Evolutionary conservation across 1,140 invertebrate species (phyloP).

Genomic region (Bombus difficillimus): DNA sequence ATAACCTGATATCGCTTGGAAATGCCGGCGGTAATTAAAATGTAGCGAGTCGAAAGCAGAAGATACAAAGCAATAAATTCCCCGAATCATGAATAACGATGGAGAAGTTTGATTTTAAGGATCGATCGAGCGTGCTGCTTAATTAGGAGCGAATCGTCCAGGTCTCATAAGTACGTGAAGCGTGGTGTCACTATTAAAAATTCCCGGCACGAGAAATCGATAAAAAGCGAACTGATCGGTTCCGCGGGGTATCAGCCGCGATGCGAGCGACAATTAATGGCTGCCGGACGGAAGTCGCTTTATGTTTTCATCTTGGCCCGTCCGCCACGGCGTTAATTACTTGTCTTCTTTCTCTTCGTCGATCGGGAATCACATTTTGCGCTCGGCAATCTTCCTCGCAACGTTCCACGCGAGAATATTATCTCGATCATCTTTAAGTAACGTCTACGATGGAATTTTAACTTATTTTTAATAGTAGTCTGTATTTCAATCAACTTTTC

Average conservation of each 20-base stretch:
- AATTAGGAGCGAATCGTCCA: conserved; percentile 6
- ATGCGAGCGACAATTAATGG: conserved; percentile 49
- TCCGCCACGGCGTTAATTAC: conserved; percentile 42
- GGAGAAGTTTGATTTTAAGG: not conserved
- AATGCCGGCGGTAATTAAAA: not conserved
- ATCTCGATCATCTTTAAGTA: not conserved
- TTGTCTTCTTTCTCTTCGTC: not conserved
- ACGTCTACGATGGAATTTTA: too few relatives aligned
- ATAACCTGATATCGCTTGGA: not conserved
- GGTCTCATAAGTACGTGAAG: conserved; percentile 26
- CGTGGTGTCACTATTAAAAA: conserved; percentile 43
- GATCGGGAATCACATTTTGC: not conserved
- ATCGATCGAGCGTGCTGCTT: conserved; percentile 2
- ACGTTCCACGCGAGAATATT: too few relatives aligned
- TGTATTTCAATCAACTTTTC: not conserved
- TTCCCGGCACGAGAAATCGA: conserved; percentile 47
- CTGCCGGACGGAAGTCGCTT: conserved; percentile 41
- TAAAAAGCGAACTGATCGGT: conserved; percentile 34
- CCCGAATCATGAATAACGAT: not conserved
- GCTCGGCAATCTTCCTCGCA: too few relatives aligned
- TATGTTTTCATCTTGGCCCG: conserved; percentile 50
- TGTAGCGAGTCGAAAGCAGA: not conserved
- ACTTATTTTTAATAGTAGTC: too few relatives aligned
- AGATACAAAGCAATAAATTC: not conserved
- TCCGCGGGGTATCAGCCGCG: conserved; percentile 13